Evolutionary conservation across 2,797 vertebrate genomes (phyloP).

Genomic region (Brotula barbata): DNA sequence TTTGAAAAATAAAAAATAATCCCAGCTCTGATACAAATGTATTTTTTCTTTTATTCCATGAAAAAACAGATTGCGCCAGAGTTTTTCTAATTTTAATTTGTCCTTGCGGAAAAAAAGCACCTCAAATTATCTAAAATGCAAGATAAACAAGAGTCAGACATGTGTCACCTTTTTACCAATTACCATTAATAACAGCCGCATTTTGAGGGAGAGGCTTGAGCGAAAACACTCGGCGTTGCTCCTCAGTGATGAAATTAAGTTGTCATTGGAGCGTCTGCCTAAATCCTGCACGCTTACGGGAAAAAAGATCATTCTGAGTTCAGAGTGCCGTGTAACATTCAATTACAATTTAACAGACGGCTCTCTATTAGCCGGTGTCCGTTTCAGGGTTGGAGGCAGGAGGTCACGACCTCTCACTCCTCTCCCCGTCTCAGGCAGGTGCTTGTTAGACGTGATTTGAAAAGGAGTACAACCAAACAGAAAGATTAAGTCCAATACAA

Average conservation of each 20-base stretch:
- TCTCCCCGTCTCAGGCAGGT: slow-evolving; percentile 77
- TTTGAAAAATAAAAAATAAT: neutral
- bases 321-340: slow-evolving; percentile 81
- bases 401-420: slow-evolving; percentile 73
- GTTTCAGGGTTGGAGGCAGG: slow-evolving; percentile 71
- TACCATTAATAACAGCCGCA: slow-evolving; percentile 72
- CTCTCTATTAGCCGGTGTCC: slow-evolving; percentile 78
- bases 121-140: slow-evolving; percentile 73
- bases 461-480: slow-evolving; percentile 76
- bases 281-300: slow-evolving; percentile 78
- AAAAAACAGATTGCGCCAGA: slow-evolving; percentile 55
- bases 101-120: slow-evolving; percentile 65
- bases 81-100: slow-evolving; percentile 66
- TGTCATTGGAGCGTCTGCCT: slow-evolving; percentile 86
- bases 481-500: slow-evolving; percentile 63
- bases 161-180: slow-evolving; percentile 76
- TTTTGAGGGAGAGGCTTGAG: slow-evolving; percentile 69
- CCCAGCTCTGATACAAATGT: slow-evolving; percentile 14
- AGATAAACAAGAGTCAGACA: slow-evolving; percentile 75
- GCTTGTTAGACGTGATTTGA: slow-evolving; percentile 76
- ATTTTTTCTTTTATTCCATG: slow-evolving; percentile 22
- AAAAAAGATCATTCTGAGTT: slow-evolving; percentile 75
- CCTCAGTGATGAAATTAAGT: slow-evolving; percentile 75
- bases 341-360: slow-evolving; percentile 83
- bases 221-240: slow-evolving; percentile 71